Conservation (phyloP, 2,113 vertebrate genomes). For the Cyprinodon tularosa region DNA sequence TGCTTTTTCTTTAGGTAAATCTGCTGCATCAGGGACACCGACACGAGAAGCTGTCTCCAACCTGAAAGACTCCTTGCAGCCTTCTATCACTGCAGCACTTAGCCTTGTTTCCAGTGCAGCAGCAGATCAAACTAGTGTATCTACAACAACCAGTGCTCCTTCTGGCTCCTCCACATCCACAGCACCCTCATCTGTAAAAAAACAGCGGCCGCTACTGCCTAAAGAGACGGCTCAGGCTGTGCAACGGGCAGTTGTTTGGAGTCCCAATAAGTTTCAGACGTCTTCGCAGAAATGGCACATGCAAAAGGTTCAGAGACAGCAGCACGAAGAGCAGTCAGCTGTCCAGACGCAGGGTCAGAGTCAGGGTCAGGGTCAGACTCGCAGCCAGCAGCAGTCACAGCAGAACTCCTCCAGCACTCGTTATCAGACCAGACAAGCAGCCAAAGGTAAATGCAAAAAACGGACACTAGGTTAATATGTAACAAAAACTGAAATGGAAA, state of each 20-base stretch:
- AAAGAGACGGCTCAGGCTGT: conserved; percentile 91
- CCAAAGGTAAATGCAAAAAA: conserved; percentile 85
- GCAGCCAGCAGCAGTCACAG: conserved; percentile 66
- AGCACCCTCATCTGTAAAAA: conserved; percentile 83
- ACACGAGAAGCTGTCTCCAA: conserved; percentile 80
- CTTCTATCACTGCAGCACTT: conserved; percentile 73
- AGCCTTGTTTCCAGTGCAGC: conserved; percentile 68
- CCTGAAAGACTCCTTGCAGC: conserved; percentile 80
- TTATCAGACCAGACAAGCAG: conserved; percentile 96
- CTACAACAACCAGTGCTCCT: conserved; percentile 75
- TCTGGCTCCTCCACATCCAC: conserved; percentile 76
- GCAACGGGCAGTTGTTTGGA: conserved; percentile 92
- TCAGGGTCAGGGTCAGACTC: conserved; percentile 68
- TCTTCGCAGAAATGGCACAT: conserved; percentile 97
- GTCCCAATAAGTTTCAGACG: conserved; percentile 92
- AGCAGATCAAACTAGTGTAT: conserved; percentile 73
- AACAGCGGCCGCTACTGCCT: conserved; percentile 95
- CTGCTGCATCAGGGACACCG: conserved; percentile 75
- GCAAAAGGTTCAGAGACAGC: conserved; percentile 94
- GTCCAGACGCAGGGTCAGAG: conserved; percentile 68
- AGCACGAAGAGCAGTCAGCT: conserved; percentile 78
- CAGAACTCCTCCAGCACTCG: conserved; percentile 87
- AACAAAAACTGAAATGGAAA: neutral
- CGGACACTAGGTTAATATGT: neutral
- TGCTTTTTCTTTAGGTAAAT: conserved; percentile 79